These are phyloP conservation scores for Barypeithes pellucidus DNA, from an alignment of 2,888 invertebrate genomes.

Conservation along the genomic window DNA sequence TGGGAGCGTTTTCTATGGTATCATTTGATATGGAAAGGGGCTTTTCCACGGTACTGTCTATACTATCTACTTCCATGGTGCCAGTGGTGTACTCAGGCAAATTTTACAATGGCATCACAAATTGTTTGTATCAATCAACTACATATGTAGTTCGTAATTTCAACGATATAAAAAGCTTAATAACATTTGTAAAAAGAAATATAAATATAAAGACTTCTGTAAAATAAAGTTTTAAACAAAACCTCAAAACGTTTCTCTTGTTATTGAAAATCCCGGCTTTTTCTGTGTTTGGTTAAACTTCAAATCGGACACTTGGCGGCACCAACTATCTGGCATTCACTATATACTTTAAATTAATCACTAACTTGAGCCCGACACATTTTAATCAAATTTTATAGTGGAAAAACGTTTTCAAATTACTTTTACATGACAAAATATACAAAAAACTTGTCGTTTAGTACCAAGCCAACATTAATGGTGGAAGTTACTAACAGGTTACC, in stretches of 20 bases:
- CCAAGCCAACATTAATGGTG: constrained; percentile 57
- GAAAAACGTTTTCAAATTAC: constrained; percentile 40
- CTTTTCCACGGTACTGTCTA: constrained; percentile 43
- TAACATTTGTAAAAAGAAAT: constrained; percentile 19
- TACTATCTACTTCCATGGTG: constrained; percentile 49
- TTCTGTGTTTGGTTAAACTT: constrained; percentile 59
- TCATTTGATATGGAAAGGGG: constrained; percentile 39
- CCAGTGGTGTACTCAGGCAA: constrained; percentile 51
- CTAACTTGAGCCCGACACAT: constrained; percentile 16
- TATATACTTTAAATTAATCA: constrained; percentile 28
- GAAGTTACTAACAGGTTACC: constrained; percentile 51
- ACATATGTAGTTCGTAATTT: constrained; percentile 22
- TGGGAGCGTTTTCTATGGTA: constrained; percentile 30
- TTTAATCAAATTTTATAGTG: constrained; percentile 7
- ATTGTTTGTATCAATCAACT: constrained; percentile 25
- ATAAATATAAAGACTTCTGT: constrained; percentile 16
- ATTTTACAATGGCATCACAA: constrained; percentile 41
- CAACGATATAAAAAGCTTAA: background rate
- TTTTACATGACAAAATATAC: constrained; percentile 51
- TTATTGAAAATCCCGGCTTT: constrained; percentile 59
- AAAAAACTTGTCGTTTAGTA: constrained; percentile 55
- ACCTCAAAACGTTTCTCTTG: constrained; percentile 39
- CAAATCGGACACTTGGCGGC: constrained; percentile 50
- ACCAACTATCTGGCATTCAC: constrained; percentile 23
- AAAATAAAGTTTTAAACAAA: constrained; percentile 31